A percentile compares a stretch with the other conserved stretches of the same genome.
phyloP scores from a whole-genome alignment of 1,140 invertebrate genomes.

The Ridgeia piscesae region DNA sequence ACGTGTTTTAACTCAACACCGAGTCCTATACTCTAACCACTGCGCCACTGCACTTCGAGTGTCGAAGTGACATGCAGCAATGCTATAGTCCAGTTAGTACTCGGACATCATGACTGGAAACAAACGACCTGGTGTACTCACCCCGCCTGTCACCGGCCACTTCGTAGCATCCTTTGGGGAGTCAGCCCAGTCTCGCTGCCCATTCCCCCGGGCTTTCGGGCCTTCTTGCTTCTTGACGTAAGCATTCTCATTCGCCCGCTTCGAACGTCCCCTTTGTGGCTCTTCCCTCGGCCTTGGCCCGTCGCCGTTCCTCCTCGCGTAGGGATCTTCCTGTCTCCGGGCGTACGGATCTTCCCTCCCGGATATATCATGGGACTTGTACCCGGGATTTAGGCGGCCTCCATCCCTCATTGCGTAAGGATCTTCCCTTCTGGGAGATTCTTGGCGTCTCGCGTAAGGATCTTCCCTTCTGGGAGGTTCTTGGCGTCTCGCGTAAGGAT shows the following conservation, averaged over 20 bases:
- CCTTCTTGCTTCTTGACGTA: no score
- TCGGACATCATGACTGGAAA: no score
- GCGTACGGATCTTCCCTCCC: neutral
- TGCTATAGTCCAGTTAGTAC: no score
- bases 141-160: neutral
- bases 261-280: neutral
- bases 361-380: no score
- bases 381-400: no score
- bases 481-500: neutral
- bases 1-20: no score
- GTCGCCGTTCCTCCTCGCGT: neutral
- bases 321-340: neutral
- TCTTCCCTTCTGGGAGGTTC: no score
- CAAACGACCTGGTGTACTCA: neutral
- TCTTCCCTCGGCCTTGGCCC: neutral
- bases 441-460: no score
- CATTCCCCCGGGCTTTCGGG: neutral
- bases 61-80: no score
- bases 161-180: neutral
- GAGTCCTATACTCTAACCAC: no score
- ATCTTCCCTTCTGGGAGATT: no score
- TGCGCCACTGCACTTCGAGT: no score
- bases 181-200: neutral
- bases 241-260: neutral
- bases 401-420: neutral